Evolutionary conservation across 2,113 vertebrate genomes (phyloP).

Genomic region (Podarcis raffonei): DNA sequence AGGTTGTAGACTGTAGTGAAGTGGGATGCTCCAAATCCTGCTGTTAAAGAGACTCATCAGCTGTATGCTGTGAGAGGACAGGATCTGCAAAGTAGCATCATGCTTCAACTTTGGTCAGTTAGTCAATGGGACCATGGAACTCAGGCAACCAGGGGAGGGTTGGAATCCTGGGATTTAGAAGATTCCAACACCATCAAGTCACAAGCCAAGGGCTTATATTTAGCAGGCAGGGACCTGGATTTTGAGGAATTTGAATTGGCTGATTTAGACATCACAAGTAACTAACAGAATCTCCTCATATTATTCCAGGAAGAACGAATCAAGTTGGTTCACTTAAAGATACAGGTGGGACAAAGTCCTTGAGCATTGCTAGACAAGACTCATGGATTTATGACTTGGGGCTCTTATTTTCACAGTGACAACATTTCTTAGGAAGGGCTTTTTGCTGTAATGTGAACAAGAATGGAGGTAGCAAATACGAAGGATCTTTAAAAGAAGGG

Average conservation of each 20-base stretch:
- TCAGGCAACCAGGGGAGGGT: neutral
- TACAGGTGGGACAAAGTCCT: no score
- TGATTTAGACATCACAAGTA: neutral
- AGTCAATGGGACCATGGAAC: neutral
- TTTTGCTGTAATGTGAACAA: no score
- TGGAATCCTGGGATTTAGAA: neutral
- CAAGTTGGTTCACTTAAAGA: no score
- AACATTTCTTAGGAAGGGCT: no score
- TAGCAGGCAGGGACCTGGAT: no score
- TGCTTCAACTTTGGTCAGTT: neutral
- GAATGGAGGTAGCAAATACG: no score
- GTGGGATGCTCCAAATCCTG: neutral
- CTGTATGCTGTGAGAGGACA: neutral
- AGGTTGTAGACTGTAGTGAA: neutral
- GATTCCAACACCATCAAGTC: neutral
- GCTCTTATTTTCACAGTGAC: no score
- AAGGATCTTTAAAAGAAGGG: no score
- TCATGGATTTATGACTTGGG: no score
- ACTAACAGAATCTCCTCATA: neutral
- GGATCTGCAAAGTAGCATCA: neutral
- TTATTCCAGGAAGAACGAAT: neutral
- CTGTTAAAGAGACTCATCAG: neutral
- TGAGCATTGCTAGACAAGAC: no score
- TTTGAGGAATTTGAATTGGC: neutral
- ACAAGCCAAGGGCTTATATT: neutral